These are phyloP conservation scores for Monopterus albus DNA, from an alignment of 2,113 vertebrate genomes.

Conservation along the genomic window DNA sequence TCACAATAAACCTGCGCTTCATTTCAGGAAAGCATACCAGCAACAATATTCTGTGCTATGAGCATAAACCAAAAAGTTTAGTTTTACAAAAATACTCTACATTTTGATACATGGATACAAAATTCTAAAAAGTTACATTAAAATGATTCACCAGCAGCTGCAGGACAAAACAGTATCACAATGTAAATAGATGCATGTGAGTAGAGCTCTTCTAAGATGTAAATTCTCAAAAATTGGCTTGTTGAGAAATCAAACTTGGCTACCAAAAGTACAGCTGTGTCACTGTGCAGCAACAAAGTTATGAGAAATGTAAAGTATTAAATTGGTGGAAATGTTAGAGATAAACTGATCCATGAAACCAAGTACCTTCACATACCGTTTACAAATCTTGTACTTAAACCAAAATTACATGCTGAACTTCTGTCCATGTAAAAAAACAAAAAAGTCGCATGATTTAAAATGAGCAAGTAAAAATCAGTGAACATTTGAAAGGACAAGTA, in stretches of 20 bases:
- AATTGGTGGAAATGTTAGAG: slow-evolving; percentile 60
- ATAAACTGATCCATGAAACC: slow-evolving; percentile 48
- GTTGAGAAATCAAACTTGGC: slow-evolving; percentile 61
- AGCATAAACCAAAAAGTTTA: slow-evolving; percentile 72
- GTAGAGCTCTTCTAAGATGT: slow-evolving; percentile 33
- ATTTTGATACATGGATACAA: slow-evolving; percentile 80
- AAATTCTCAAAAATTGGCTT: slow-evolving; percentile 59
- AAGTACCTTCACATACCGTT: slow-evolving; percentile 63
- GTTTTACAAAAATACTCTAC: slow-evolving; percentile 84
- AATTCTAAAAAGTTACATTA: slow-evolving; percentile 77
- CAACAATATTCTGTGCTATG: slow-evolving; percentile 78
- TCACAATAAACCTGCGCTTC: slow-evolving; percentile 61
- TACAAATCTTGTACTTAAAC: slow-evolving; percentile 42
- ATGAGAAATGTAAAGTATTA: slow-evolving; percentile 46
- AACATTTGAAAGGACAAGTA: slow-evolving; percentile 47
- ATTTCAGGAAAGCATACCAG: slow-evolving; percentile 60
- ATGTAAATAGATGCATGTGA: slow-evolving; percentile 76
- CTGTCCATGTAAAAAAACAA: slow-evolving; percentile 24
- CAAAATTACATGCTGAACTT: slow-evolving; percentile 46
- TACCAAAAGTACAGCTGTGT: slow-evolving; percentile 60
- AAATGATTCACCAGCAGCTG: slow-evolving; percentile 75
- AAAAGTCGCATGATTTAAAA: slow-evolving; percentile 73
- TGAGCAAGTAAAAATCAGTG: slow-evolving; percentile 62
- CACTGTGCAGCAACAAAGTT: slow-evolving; percentile 43
- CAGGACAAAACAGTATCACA: slow-evolving; percentile 66